Percentiles rank a stretch among this genome's conserved stretches.
phyloP scores from a whole-genome alignment of 2,113 vertebrate species.

The Orthonyx spaldingii region DNA sequence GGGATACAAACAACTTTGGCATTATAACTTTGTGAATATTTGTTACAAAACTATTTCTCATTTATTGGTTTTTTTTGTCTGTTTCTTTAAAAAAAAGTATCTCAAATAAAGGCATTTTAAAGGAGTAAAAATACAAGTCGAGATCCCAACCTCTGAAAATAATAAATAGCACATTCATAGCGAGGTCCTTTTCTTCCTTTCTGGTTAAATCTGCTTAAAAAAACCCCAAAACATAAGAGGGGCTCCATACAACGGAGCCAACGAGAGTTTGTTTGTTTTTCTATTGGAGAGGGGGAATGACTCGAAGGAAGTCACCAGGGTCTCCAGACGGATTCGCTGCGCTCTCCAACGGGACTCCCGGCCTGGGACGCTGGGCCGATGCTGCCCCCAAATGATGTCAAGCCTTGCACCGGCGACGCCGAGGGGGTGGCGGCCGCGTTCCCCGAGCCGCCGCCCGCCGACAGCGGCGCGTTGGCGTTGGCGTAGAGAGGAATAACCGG shows the following conservation, averaged over 20 bases:
- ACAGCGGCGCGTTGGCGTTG: constrained; percentile 75
- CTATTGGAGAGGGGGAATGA: neutral
- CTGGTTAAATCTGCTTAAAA: constrained; percentile 40
- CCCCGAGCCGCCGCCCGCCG: constrained; percentile 64
- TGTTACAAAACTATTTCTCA: constrained; percentile 85
- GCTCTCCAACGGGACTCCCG: constrained; percentile 78
- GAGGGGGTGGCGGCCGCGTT: constrained; percentile 38
- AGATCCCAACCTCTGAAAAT: constrained; percentile 84
- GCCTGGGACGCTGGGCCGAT: constrained; percentile 72
- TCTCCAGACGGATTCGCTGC: constrained; percentile 85
- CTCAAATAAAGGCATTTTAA: constrained; percentile 70
- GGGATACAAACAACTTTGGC: constrained; percentile 83
- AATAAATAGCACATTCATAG: constrained; percentile 64
- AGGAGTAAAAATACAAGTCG: constrained; percentile 76
- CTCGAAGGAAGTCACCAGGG: constrained; percentile 79
- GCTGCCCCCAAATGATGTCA: constrained; percentile 80
- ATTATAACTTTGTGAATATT: constrained; percentile 78
- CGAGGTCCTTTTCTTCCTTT: constrained; percentile 36
- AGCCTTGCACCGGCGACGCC: constrained; percentile 82
- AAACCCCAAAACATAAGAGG: neutral
- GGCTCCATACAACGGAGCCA: constrained; percentile 90
- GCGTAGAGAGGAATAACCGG: constrained; percentile 76
- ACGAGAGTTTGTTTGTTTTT: neutral
- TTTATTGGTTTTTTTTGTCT: constrained; percentile 13
- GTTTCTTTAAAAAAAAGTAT: constrained; percentile 69